phyloP scores from a whole-genome alignment of 37 sponge, comb jelly and placozoan species.

The Hormiphora californensis region DNA sequence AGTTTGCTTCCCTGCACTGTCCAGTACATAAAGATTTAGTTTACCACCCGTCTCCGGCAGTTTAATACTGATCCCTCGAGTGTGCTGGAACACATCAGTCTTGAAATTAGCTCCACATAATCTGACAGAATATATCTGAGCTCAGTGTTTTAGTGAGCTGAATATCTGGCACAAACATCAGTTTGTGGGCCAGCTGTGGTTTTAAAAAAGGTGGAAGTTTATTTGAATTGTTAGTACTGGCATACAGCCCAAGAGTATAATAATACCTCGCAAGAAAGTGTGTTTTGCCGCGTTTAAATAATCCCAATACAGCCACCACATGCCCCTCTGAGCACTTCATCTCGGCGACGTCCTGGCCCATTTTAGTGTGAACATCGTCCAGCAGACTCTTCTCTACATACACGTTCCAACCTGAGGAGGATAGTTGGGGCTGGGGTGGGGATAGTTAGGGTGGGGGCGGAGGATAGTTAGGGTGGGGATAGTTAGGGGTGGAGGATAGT shows the following conservation, averaged over 20 bases:
- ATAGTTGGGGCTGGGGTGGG: too few relatives aligned
- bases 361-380: conserved; percentile 35
- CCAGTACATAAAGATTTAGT: conserved; percentile 8
- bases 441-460: too few relatives aligned
- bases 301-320: conserved; percentile 37
- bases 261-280: conserved; percentile 49
- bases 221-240: too few relatives aligned
- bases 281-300: conserved; percentile 48
- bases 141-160: too few relatives aligned
- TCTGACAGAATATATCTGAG: too few relatives aligned
- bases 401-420: conserved; percentile 52
- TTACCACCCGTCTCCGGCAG: conserved; percentile 44
- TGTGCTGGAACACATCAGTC: conserved; percentile 53
- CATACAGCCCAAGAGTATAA: too few relatives aligned
- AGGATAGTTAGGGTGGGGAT: too few relatives aligned
- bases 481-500: too few relatives aligned
- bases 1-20: background rate
- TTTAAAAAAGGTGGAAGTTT: too few relatives aligned
- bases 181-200: too few relatives aligned
- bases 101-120: conserved; percentile 45
- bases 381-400: conserved; percentile 28
- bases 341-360: conserved; percentile 43
- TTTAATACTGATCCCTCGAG: conserved; percentile 51
- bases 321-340: conserved; percentile 40
- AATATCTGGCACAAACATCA: too few relatives aligned